phyloP scores from a whole-genome alignment of 1,140 invertebrate genomes.

The Aphidius gifuensis region DNA sequence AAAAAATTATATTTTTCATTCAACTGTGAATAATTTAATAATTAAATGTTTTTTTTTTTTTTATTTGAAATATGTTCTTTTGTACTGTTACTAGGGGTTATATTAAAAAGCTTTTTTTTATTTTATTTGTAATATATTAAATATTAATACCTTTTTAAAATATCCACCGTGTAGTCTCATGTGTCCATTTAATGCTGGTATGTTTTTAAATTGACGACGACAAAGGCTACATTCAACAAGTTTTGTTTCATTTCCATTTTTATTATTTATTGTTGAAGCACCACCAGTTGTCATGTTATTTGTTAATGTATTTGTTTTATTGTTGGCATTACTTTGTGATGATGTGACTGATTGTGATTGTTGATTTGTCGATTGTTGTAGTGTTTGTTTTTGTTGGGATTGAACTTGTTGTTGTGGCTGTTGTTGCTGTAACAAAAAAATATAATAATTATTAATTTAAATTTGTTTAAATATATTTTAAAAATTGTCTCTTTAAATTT shows the following conservation, averaged over 20 bases:
- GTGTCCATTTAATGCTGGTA: constrained; percentile 93
- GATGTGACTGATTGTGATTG: constrained; percentile 45
- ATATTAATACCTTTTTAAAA: constrained; percentile 78
- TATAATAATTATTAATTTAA: not conserved
- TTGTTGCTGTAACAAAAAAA: constrained; percentile 31
- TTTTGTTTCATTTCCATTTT: constrained; percentile 63
- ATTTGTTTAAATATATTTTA: too few species aligned
- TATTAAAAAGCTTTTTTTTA: not conserved
- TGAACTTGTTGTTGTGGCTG: constrained; percentile 23
- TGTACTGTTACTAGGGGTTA: too few species aligned
- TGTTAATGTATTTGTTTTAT: constrained; percentile 45
- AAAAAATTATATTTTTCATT: too few species aligned
- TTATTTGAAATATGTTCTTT: too few species aligned
- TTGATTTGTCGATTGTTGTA: constrained; percentile 31
- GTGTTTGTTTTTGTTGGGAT: constrained; percentile 24
- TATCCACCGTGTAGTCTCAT: constrained; percentile 96
- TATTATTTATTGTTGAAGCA: constrained; percentile 50
- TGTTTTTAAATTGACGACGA: constrained; percentile 92
- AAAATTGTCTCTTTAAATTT: too few species aligned
- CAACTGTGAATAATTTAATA: too few species aligned
- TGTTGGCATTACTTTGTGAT: constrained; percentile 37
- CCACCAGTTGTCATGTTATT: constrained; percentile 42
- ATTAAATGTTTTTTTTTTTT: too few species aligned
- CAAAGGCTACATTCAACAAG: constrained; percentile 93
- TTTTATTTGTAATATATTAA: not conserved